Base-by-base conservation (phyloP, 1,140 invertebrate species). In the Drosophila tristis region DNA sequence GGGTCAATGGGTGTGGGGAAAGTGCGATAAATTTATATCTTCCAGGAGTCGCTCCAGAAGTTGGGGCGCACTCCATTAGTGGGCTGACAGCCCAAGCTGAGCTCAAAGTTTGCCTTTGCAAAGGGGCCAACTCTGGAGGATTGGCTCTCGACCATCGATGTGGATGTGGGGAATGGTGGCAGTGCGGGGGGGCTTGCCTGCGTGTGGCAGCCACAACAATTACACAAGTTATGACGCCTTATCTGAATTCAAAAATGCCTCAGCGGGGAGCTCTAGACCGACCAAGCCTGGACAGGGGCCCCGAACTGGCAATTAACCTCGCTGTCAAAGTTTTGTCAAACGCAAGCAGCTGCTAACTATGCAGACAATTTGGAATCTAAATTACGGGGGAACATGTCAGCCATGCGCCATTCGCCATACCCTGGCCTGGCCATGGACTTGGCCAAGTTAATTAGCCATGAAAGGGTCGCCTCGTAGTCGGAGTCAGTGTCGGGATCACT, bases 401-500 rank as follows among this genome's bases (percentile, higher is more conserved):
- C 39, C 51, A 53, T 20, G 13, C 16, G n/a, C 45, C 51, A 53
- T 20, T 8, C 16, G n/a, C 45, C 11, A 20, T 20, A 20, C 16
- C 29, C 26, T 25, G 5, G 26, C 45, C 44, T 4, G 35, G 0
- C 11, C 35, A 13, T 39, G 35, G 54, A 63, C 62, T 65, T 58
- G 65, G 62, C 53, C 59, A 20, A 58, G 66, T 84, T 84, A 85
- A 85, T 85, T 85, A 79, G 66, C 75, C 66, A 76, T 79, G 60
- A 76, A 75, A 84, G 61, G 66, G 78, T 74, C 70, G 44, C 45
- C 35, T 26, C 13, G 60, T 50, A 75, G 54, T 53, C n/a, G 15
- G 26, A 61, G 23, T 35, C 23, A n/a, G 45, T 20, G 42, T 39
- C 15, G 35, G 20, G 44, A 35, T 26, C 8, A 6, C 11, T 16